Base-by-base conservation (phyloP, 2,113 vertebrate genomes). In the Apodemus speciosus region DNA sequence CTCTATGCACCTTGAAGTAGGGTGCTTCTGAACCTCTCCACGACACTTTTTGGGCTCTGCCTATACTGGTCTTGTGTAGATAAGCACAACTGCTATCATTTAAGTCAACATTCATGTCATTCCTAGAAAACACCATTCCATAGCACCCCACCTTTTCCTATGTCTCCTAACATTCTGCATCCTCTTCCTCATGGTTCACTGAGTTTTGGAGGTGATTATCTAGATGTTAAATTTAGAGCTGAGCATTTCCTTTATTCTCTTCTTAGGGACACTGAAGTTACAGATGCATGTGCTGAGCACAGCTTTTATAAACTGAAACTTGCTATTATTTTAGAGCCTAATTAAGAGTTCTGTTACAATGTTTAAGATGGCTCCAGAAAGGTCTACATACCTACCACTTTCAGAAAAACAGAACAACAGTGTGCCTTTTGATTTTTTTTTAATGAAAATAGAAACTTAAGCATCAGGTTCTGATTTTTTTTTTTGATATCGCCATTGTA, bases 371-470 rank as follows among this genome's bases (percentile, higher is more conserved):
- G 40, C 53, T 80, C 15, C 83, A 85, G 40, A 35, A 68, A 85
- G 9, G 16, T 85, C 18, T 20, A 18, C 7, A 6, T 18, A 20
- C 8, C 49, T 53, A 8, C 3, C 4, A 53, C 8, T 79, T 35
- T 13, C 49, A 53, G 3, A 21, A 79, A 93, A 62, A 49, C 66
- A 53, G 80, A 56, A 11, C 23, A 53, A 84, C 5, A 75, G 20
- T 56, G 11, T 94, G 30, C 0, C 32, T 73, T 88, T 80, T n/a
- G 43, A 46, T 40, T 51, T 13, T 58, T 88, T 68, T 20, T 76
- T 35, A n/a, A 35, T 83, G n/a, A 68, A 60, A 87, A 84, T n/a
- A 72, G 9, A 49, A 94, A 66, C 64, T 9, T n/a, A 69, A 94
- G 40, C 40, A 75, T 40, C 3, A 46, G 21, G 7, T 64, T 83